Percentiles rank a stretch among this genome's conserved stretches.
Evolutionary conservation across 1,140 invertebrate genomes (phyloP).

Genomic region (Zaprionus capensis): DNA sequence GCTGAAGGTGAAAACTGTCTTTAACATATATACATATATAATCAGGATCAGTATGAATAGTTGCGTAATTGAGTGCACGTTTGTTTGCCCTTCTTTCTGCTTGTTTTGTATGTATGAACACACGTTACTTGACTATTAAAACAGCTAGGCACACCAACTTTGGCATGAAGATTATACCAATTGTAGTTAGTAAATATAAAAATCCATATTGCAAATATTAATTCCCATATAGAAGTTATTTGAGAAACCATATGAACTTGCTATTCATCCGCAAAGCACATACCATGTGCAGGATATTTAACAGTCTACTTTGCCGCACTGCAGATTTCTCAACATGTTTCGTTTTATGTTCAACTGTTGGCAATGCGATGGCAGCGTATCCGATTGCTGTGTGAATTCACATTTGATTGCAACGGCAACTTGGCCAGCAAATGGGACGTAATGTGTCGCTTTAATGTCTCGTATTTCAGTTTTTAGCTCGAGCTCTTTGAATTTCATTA

Average conservation of each 20-base stretch:
- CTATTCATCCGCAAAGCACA: too few relatives aligned
- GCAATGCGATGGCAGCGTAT: slow-evolving; percentile 38
- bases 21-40: background rate
- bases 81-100: background rate
- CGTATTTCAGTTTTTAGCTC: slow-evolving; percentile 37
- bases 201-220: too few relatives aligned
- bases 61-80: slow-evolving; percentile 11
- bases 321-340: background rate
- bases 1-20: too few relatives aligned
- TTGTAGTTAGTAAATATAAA: background rate
- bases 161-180: background rate
- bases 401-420: slow-evolving; percentile 54
- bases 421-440: slow-evolving; percentile 41
- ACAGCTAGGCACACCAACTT: background rate
- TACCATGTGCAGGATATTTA: background rate
- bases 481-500: slow-evolving; percentile 61
- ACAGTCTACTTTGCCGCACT: background rate
- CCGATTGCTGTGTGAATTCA: slow-evolving; percentile 48
- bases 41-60: background rate
- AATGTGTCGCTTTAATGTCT: slow-evolving; percentile 57
- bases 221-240: too few relatives aligned
- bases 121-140: background rate
- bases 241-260: too few relatives aligned
- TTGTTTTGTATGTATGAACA: slow-evolving; percentile 14
- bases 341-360: slow-evolving; percentile 2